Evolutionary conservation across 2,113 vertebrate genomes (phyloP), one percentile per base, ranked within the genome.

Genomic region (Atrichornis clamosus): DNA sequence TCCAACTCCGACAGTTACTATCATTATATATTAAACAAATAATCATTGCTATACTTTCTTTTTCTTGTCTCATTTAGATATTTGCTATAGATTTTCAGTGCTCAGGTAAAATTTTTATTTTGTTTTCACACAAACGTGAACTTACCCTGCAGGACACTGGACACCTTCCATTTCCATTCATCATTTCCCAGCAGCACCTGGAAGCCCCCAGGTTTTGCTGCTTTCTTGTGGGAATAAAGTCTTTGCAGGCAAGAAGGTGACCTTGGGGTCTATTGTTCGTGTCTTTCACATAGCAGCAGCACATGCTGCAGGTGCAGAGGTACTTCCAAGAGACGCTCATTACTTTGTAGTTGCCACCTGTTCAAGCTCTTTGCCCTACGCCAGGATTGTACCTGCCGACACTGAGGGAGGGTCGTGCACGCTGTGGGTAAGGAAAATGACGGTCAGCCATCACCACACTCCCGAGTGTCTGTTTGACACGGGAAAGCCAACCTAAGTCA

Each of bases 251-350:
- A 52, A 47, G 44, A 91, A 75, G 19, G 4, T 46, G n/a, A 41
- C 60, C 35, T 79, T 49, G 37, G 24, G 41, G 46, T 77, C 13
- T 46, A 3, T 24, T 64, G 5, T 22, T 39, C 10, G 21, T 33
- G 9, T 32, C 53, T 78, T 59, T 59, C 55, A 47, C 33, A 15
- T 4, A 46, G 55, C 53, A 87, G 33, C 53, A 72, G 26, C 11
- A 32, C 15, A 4, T 28, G 24, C n/a, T 46, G 82, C 73, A 56
- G 21, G 33, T 53, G 47, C 20, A 70, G 47, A 72, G 9, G 20
- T 42, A 18, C 65, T 73, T 53, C 30, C 26, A 33, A 58, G n/a
- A 75, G 75, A 9, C 0, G 1, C 21, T 59, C 0, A 0, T 81
- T 30, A 24, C 32, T 80, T 90, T 46, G n/a, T 22, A 53, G 13